Evolutionary conservation across 2,888 invertebrate genomes (phyloP), one percentile per base, ranked within the genome.

Genomic region (Pomacea canaliculata): DNA sequence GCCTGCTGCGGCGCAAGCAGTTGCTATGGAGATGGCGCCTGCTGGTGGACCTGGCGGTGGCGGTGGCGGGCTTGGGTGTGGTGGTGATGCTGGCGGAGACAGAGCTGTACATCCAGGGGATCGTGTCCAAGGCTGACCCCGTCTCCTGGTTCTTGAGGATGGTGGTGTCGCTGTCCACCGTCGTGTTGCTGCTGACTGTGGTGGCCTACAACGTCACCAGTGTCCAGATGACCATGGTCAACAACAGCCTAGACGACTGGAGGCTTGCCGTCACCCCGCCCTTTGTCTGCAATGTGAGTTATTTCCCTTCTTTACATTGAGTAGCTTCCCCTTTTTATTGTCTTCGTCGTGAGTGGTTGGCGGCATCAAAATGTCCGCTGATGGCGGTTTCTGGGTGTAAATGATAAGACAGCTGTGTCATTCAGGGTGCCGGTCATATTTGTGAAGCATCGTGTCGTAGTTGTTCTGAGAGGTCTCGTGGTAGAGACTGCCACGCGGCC

Each of bases 191-290:
- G 16, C 51, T 81, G 16, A 81, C 81, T 8, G 79, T 86, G 13
- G 13, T 83, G 7, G 71, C 76, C 23, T 86, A 85, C 71, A 85
- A 87, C 73, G 78, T 82, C 9, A 83, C 83, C 12, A 83, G 84
- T 7, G 82, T 86, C 16, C 79, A 81, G 67, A 75, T 87, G 8
- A 80, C 79, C n/a, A 86, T 85, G 86, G 83, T 84, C 4, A 85
- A 85, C 76, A 85, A 86, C 70, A 83, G 84, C 66, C 79, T 85
- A 71, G 84, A 85, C 66, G 84, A 87, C 72, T 87, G 87, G 86
- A 76, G 85, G 63, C 78, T 87, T 48, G 85, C 84, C 10, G 83
- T 84, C 59, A 77, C 78, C 18, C 83, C 82, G 66, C 81, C 82
- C 5, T 78, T 80, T 62, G 63, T 48, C 63, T 60, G 48, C 71